Evolutionary conservation across 2,113 vertebrate genomes (phyloP).

Genomic region (Rhineura floridana): DNA sequence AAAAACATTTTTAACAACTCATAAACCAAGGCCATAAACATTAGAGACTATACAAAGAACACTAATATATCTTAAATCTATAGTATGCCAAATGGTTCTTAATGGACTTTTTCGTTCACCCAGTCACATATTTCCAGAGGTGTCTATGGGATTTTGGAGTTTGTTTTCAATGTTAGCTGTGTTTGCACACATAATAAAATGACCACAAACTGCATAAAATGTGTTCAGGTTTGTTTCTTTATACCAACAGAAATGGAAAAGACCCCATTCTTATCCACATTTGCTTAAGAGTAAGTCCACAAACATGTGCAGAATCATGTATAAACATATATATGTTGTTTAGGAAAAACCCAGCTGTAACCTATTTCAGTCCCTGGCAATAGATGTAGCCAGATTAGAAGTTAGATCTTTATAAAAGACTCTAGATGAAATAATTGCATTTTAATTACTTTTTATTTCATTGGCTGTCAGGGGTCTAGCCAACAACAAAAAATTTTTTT

Average conservation of each 20-base stretch:
- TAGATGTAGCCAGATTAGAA: neutral
- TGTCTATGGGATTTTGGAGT: no score
- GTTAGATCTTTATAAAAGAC: neutral
- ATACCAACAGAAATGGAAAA: neutral
- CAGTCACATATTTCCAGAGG: no score
- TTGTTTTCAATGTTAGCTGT: no score
- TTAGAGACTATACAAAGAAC: no score
- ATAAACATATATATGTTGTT: neutral
- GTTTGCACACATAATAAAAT: no score
- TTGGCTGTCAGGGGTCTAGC: neutral
- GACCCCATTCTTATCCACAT: neutral
- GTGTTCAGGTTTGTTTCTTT: neutral
- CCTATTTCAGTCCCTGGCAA: neutral
- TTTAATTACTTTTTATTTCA: neutral
- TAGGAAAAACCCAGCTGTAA: neutral
- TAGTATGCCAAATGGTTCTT: no score
- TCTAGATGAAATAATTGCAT: neutral
- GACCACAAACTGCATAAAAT: no score
- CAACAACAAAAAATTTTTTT: neutral
- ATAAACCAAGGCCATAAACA: no score
- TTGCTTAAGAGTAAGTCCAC: neutral
- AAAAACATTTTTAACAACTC: neutral
- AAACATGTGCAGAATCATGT: neutral
- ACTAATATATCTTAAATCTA: no score
- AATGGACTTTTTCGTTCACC: no score